phyloP scores from a whole-genome alignment of 2,797 vertebrate genomes.

The Tympanoctomys barrerae region DNA sequence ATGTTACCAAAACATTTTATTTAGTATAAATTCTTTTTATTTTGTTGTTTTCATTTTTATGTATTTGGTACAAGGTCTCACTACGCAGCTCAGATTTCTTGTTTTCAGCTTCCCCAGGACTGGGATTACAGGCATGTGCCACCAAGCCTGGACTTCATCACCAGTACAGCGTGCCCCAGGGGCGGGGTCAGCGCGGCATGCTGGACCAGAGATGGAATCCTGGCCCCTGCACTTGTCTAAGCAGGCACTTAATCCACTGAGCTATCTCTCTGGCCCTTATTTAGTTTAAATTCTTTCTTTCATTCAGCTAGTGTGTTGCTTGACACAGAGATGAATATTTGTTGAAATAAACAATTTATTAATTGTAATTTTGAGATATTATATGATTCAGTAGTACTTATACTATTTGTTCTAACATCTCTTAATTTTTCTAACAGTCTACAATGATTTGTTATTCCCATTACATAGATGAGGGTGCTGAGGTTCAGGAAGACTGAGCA shows the following conservation, averaged over 20 bases:
- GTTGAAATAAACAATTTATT: slow-evolving; percentile 40
- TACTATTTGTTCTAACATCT: background rate
- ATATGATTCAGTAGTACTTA: slow-evolving; percentile 6
- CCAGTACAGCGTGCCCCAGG: too few species aligned
- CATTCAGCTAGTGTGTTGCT: background rate
- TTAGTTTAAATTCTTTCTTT: slow-evolving; percentile 45
- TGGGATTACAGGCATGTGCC: too few species aligned
- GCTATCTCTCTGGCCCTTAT: background rate
- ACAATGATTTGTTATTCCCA: background rate
- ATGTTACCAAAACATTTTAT: slow-evolving; percentile 48
- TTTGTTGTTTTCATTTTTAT: too few species aligned
- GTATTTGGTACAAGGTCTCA: too few species aligned
- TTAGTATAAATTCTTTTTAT: slow-evolving; percentile 43
- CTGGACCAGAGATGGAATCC: too few species aligned
- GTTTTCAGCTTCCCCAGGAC: too few species aligned
- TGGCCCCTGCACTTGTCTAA: too few species aligned
- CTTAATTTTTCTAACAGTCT: slow-evolving; percentile 15
- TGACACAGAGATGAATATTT: slow-evolving; percentile 29
- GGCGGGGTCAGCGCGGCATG: too few species aligned
- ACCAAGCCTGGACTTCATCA: too few species aligned
- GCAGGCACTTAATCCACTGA: too few species aligned
- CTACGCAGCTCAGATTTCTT: too few species aligned
- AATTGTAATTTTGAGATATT: slow-evolving; percentile 52
- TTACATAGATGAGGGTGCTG: background rate
- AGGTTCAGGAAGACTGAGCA: background rate